Evolutionary conservation across 2,888 invertebrate species (phyloP), one percentile per base, ranked within the genome.

Genomic region (Drosophila gaucha): DNA sequence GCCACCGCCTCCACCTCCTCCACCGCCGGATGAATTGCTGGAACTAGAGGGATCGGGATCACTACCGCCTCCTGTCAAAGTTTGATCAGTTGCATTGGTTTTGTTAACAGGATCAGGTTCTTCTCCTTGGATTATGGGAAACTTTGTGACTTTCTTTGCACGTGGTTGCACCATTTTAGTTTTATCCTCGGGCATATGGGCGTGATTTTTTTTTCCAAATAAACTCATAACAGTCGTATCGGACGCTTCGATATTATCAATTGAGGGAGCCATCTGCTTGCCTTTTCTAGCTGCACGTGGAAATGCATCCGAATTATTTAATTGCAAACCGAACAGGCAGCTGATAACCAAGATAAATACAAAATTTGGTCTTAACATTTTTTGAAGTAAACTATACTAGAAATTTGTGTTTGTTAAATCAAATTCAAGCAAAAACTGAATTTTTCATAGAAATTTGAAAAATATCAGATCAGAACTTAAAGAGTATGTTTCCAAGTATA

Each of bases 301-400:
- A 39, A 20, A 18, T 1, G 63, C 44, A 6, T 6, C 24, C 0
- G 16, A 16, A 12, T 9, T 12, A 4, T 26, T 12, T 0, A 35
- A 6, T 16, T 33, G 49, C 8, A 18, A 12, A 28, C 39, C 18
- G 14, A 63, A 26, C 0, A 58, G 28, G 22, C 31, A 36, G 1
- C 5, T 31, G 9, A 64, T 16, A 9, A 14, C 51, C 26, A 59
- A 6, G 6, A 72, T 8, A 35, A 16, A 52, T 22, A 58, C 0
- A 6, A 58, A 50, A 50, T 66, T 55, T 66, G 38, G 10, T 12
- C 24, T 20, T 12, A 50, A 18, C 73, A 70, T 70, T 47, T n/a
- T 51, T 31, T 12, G 12, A 16, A 18, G 8, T 6, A 9, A 33
- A 43, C 22, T n/a, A 35, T 6, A 50, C 64, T 33, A 20, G 5